A percentile compares a stretch with the other conserved stretches of the same genome.
Conservation (phyloP, 1,140 invertebrate species). For the Hestina assimilis region DNA sequence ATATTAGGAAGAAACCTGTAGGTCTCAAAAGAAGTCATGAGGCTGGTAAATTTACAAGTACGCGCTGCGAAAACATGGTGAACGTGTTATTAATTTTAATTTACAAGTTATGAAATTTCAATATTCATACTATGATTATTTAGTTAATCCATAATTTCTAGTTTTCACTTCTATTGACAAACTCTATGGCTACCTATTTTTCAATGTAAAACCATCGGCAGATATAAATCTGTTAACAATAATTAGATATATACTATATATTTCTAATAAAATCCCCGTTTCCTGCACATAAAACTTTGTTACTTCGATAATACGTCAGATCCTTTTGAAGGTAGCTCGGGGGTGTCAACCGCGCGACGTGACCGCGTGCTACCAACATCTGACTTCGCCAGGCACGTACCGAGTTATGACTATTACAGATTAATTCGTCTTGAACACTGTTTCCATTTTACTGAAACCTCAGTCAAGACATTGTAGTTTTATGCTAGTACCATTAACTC, state of each 20-base stretch:
- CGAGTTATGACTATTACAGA: conserved; percentile 19
- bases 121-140: too few relatives aligned
- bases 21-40: too few relatives aligned
- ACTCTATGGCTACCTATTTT: too few relatives aligned
- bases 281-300: neutral
- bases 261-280: neutral
- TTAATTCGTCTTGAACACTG: conserved; percentile 10
- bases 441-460: neutral
- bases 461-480: neutral
- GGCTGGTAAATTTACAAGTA: too few relatives aligned
- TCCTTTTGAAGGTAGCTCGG: conserved; percentile 13
- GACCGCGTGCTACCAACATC: conserved; percentile 5
- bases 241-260: neutral
- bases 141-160: too few relatives aligned
- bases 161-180: too few relatives aligned
- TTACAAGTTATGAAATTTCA: too few relatives aligned
- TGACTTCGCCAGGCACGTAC: conserved; percentile 12
- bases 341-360: conserved; percentile 5
- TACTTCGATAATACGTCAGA: conserved; percentile 2
- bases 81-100: too few relatives aligned
- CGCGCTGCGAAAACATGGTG: too few relatives aligned
- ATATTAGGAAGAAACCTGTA: too few relatives aligned
- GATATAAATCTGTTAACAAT: too few relatives aligned
- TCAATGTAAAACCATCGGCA: too few relatives aligned
- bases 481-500: neutral